These are phyloP conservation scores for Ochotona curzoniae DNA, from an alignment of 2,113 vertebrate genomes.

Conservation along the genomic window DNA sequence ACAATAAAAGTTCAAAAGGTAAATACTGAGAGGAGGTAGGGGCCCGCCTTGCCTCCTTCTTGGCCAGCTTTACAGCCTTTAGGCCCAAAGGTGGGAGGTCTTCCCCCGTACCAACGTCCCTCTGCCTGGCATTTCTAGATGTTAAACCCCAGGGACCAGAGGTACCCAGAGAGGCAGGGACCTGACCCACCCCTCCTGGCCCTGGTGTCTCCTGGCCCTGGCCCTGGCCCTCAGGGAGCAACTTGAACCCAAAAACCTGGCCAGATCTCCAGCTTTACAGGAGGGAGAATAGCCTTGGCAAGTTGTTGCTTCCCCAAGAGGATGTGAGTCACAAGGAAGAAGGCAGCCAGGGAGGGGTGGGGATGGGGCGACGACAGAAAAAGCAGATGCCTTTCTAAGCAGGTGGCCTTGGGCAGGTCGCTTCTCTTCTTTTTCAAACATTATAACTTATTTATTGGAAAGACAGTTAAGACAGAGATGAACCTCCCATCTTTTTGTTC, in stretches of 20 bases:
- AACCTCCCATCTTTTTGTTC: too few relatives aligned
- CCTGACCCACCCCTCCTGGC: too few relatives aligned
- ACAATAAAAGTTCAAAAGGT: constrained; percentile 77
- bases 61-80: background rate
- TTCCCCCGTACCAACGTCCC: constrained; percentile 53
- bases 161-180: background rate
- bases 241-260: background rate
- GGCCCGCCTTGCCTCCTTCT: background rate
- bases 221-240: background rate
- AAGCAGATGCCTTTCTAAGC: background rate
- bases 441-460: too few relatives aligned
- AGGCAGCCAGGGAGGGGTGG: background rate
- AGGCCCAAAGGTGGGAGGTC: constrained; percentile 46
- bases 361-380: background rate
- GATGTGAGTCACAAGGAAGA: constrained; percentile 66
- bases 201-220: background rate
- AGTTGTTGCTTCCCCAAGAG: constrained; percentile 32
- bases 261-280: background rate
- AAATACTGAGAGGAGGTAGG: constrained; percentile 40
- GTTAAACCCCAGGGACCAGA: background rate
- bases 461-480: too few relatives aligned
- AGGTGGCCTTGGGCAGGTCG: constrained; percentile 38
- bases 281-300: constrained; percentile 2
- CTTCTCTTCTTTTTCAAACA: background rate
- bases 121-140: constrained; percentile 40